phyloP scores from a whole-genome alignment of 2,888 invertebrate species.

The Caenorhabditis wallacei region DNA sequence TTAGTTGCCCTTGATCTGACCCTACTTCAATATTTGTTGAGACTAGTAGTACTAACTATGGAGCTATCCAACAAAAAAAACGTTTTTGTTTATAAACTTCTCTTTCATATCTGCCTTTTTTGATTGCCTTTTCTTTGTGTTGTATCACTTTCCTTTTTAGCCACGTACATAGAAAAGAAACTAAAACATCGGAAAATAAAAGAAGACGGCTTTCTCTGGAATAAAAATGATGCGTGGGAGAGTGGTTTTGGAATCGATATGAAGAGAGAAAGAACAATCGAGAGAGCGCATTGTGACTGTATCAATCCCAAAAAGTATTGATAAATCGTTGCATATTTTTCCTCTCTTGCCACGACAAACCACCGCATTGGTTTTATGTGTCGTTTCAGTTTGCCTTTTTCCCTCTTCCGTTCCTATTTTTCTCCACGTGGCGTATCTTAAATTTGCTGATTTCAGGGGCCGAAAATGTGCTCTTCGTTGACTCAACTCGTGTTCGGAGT shows the following conservation, averaged over 20 bases:
- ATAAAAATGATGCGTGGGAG: slow-evolving; percentile 50
- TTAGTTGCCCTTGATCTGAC: neutral
- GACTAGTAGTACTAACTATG: neutral
- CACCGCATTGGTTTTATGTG: slow-evolving; percentile 24
- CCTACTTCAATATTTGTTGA: neutral
- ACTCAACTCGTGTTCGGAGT: slow-evolving; percentile 62
- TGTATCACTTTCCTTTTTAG: neutral
- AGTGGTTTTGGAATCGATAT: slow-evolving; percentile 9
- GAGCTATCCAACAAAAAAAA: neutral
- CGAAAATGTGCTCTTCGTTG: slow-evolving; percentile 61
- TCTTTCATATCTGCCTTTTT: neutral
- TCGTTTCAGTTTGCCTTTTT: slow-evolving; percentile 2
- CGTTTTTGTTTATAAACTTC: neutral
- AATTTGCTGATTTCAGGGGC: slow-evolving; percentile 15
- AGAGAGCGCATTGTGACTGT: slow-evolving; percentile 10
- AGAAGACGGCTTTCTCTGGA: neutral
- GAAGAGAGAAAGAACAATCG: neutral
- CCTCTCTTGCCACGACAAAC: slow-evolving; percentile 22
- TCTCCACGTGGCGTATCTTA: neutral
- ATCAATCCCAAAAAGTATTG: slow-evolving; percentile 35
- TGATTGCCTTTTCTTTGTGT: neutral
- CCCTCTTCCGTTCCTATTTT: neutral
- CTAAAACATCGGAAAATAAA: slow-evolving; percentile 10
- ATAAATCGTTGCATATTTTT: slow-evolving; percentile 37
- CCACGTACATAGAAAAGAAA: slow-evolving; percentile 13